Evolutionary conservation across 92 coral and sea anemone species (phyloP), one percentile per base, ranked within the genome.

Genomic region (Porites lobata): DNA sequence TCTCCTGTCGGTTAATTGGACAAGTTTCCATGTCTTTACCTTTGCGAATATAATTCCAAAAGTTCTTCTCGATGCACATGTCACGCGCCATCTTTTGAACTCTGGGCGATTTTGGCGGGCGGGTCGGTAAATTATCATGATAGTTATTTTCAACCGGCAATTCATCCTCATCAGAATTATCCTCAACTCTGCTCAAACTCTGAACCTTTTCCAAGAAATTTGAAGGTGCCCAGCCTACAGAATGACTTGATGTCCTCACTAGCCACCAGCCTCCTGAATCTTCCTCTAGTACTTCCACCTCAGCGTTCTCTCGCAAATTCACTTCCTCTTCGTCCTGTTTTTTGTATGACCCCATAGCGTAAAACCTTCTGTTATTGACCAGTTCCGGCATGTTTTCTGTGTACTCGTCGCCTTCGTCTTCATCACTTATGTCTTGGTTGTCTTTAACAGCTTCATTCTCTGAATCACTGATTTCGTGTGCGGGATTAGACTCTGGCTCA

Each of bases 181-280:
- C 79, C 12, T 72, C 26, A 21, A 72, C 51, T n/a, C 75, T 77
- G 72, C 61, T 50, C 13, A 87, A 83, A 10, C 87, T 92, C 63
- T 84, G 86, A 22, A 80, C 86, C 56, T 87, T 89, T 69, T 90
- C 96, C 24, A 96, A 92, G 82, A 76, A 96, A 65, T 96, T 96
- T 24, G 99, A 95, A 15, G 99, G 99, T 76, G 98, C 99, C 99
- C 99, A 96, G 57, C 99, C 99, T 65, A 90, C 91, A 18, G 96
- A 92, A 53, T 75, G 84, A 75, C 93, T 89, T 15, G 88, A 85
- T 9, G 99, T 95, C 64, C 96, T 75, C 65, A 96, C 99, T 26
- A 90, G 87, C 99, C 99, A 96, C 99, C 99, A 96, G 9, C 99
- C 99, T 29, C 96, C 89, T 15, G 93, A 94, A 29, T 94, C 90